Percentiles rank a stretch among this genome's conserved stretches.
Conservation (phyloP, 2,888 invertebrate species). For the Cantharis lateralis region DNA sequence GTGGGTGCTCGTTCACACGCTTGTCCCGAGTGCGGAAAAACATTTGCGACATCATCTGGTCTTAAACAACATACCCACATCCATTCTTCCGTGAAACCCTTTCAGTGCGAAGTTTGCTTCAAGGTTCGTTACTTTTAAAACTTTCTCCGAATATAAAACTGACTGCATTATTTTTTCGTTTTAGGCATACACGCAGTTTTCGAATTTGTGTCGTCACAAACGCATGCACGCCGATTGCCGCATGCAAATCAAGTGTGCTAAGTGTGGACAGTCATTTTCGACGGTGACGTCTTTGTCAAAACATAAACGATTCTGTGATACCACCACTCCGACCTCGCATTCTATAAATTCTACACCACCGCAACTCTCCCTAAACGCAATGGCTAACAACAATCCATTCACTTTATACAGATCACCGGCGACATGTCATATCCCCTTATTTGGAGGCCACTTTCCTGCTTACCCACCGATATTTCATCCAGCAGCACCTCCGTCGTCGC, state of each 20-base stretch:
- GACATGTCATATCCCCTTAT: slow-evolving; percentile 62
- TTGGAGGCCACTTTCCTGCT: slow-evolving; percentile 64
- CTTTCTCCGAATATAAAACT: not conserved
- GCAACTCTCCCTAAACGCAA: slow-evolving; percentile 46
- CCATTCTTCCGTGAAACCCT: slow-evolving; percentile 97
- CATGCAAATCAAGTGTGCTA: slow-evolving; percentile 90
- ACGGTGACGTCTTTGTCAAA: slow-evolving; percentile 91
- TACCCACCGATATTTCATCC: slow-evolving; percentile 55
- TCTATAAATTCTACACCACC: slow-evolving; percentile 46
- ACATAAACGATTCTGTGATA: slow-evolving; percentile 95
- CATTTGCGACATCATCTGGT: slow-evolving; percentile 96
- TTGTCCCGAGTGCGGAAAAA: slow-evolving; percentile 98
- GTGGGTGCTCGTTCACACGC: slow-evolving; percentile 95
- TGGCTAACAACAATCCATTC: slow-evolving; percentile 61
- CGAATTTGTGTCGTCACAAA: slow-evolving; percentile 98
- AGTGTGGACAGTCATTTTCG: slow-evolving; percentile 92
- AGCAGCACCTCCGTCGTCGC: slow-evolving; percentile 58
- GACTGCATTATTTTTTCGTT: slow-evolving; percentile 40
- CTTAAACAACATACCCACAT: slow-evolving; percentile 99
- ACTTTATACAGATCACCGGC: slow-evolving; percentile 72
- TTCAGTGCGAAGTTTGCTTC: slow-evolving; percentile 94
- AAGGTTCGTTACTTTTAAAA: slow-evolving; percentile 64
- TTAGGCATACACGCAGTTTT: slow-evolving; percentile 97
- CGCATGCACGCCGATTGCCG: slow-evolving; percentile 98
- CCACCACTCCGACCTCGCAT: slow-evolving; percentile 61